A percentile compares a stretch with the other conserved stretches of the same genome.
Conservation (phyloP, 1,140 invertebrate genomes). For the Probaryconus sp. region DNA sequence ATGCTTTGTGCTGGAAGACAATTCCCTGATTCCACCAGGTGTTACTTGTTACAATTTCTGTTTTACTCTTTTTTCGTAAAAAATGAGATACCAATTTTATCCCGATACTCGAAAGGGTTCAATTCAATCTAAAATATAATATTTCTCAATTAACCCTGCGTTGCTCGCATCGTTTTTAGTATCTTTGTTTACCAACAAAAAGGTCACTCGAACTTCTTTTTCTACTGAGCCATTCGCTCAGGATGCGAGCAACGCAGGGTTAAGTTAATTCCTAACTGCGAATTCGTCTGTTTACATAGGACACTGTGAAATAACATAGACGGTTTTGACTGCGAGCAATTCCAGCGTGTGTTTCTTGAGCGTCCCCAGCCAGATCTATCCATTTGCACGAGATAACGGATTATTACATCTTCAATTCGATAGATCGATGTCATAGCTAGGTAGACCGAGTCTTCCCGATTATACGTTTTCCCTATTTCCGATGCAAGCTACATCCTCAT, state of each 20-base stretch:
- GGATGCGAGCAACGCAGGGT: no score
- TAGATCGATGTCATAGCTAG: constrained; percentile 29
- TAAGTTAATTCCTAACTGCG: constrained; percentile 46
- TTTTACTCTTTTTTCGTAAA: background rate
- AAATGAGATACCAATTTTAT: no score
- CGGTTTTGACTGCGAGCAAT: constrained; percentile 22
- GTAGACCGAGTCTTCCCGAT: constrained; percentile 34
- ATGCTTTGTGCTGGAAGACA: constrained; percentile 52
- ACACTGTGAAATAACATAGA: background rate
- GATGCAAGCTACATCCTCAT: constrained; percentile 29
- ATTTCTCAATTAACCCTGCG: no score
- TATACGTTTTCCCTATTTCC: constrained; percentile 31
- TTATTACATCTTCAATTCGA: constrained; percentile 37
- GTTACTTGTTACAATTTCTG: background rate
- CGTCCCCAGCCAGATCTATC: constrained; percentile 27
- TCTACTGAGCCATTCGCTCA: no score
- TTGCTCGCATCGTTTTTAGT: no score
- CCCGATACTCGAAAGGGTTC: no score
- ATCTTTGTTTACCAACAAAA: no score
- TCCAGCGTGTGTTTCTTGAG: constrained; percentile 22
- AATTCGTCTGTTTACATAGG: constrained; percentile 47
- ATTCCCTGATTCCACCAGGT: constrained; percentile 12
- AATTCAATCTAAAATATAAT: no score
- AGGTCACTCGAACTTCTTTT: no score
- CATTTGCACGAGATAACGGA: constrained; percentile 3